These are phyloP conservation scores for Cyprinodon diabolis DNA, from an alignment of 2,797 vertebrate species.

Conservation along the genomic window DNA sequence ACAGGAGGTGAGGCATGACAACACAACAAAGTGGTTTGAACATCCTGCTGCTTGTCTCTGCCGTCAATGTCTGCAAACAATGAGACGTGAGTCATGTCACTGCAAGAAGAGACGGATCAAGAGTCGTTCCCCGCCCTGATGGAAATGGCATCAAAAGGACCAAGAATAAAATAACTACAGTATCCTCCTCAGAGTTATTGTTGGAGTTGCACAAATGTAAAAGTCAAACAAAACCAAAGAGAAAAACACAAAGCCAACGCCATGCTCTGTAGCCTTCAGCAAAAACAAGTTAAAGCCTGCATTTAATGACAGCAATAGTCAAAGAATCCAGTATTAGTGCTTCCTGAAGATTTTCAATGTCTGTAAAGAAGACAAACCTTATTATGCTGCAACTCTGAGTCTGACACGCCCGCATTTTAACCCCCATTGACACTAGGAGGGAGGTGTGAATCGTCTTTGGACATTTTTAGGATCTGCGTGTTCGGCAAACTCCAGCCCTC, in stretches of 20 bases:
- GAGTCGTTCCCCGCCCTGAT: slow-evolving; percentile 9
- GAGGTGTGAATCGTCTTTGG: neutral
- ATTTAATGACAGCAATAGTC: no score
- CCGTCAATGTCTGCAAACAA: slow-evolving; percentile 18
- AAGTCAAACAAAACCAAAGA: neutral
- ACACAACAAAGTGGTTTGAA: slow-evolving; percentile 3
- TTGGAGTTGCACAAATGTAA: slow-evolving; percentile 13
- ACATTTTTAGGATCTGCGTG: neutral
- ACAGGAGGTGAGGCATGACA: neutral
- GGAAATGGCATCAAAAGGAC: slow-evolving; percentile 12
- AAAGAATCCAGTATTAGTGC: no score
- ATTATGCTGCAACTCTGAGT: slow-evolving; percentile 21
- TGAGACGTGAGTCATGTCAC: slow-evolving; percentile 30
- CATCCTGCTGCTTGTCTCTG: slow-evolving; percentile 19
- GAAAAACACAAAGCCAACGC: neutral
- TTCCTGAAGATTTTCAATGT: neutral
- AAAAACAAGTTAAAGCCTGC: no score
- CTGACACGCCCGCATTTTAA: slow-evolving; percentile 50
- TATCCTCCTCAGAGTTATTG: neutral
- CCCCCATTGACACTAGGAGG: slow-evolving; percentile 3
- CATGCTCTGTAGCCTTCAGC: neutral
- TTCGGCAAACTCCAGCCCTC: no score
- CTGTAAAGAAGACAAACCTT: neutral
- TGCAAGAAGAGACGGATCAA: slow-evolving; percentile 19
- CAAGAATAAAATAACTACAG: neutral